Evolutionary conservation across 2,888 invertebrate genomes (phyloP).

Genomic region (Sinopyrophorus schimmeli): DNA sequence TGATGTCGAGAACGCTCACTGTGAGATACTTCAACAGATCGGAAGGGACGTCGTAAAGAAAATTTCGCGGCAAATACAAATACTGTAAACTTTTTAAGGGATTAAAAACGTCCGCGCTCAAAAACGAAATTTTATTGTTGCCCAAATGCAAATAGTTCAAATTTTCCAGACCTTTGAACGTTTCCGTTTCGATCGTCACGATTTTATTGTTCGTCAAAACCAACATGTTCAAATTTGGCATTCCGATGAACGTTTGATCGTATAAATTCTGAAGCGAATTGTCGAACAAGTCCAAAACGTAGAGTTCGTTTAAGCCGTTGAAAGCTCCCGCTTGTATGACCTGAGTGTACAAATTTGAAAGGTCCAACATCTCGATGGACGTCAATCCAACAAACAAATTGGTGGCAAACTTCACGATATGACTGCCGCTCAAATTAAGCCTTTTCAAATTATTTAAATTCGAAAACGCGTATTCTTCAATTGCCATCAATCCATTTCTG

Average conservation of each 20-base stretch:
- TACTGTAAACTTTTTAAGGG: neutral
- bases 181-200: neutral
- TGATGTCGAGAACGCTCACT: conserved; percentile 1
- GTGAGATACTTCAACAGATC: neutral
- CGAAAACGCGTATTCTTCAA: conserved; percentile 1
- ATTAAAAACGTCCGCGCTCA: neutral
- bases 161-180: conserved; percentile 9
- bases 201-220: conserved; percentile 5
- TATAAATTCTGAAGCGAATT: conserved; percentile 4
- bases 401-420: neutral
- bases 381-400: conserved; percentile 8
- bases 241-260: neutral
- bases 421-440: conserved; percentile 5
- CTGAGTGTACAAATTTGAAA: neutral
- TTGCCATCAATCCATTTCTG: neutral
- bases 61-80: conserved; percentile 3
- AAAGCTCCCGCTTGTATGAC: conserved; percentile 2
- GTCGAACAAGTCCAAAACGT: conserved; percentile 3
- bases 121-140: conserved; percentile 2
- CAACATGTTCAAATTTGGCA: neutral
- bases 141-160: neutral
- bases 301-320: neutral
- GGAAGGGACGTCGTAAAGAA: neutral
- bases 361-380: conserved; percentile 2
- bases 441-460: neutral